Percentiles rank a stretch among this genome's conserved stretches.
phyloP scores from a whole-genome alignment of 2,113 vertebrate genomes.

The Rissa tridactyla region DNA sequence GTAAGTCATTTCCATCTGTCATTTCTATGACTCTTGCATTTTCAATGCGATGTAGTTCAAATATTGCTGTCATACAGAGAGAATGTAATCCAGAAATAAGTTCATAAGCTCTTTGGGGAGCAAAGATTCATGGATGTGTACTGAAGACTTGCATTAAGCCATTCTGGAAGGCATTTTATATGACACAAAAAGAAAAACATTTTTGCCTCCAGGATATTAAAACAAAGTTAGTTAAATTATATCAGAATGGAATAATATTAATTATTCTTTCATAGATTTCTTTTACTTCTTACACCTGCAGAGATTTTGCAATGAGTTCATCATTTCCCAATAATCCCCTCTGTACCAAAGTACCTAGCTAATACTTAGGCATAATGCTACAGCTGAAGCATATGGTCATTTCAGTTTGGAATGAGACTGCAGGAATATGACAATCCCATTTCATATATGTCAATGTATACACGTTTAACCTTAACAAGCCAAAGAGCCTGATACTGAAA shows the following conservation, averaged over 20 bases:
- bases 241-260: background rate
- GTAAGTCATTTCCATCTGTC: background rate
- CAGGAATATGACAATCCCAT: background rate
- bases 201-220: background rate
- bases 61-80: background rate
- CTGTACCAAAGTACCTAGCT: background rate
- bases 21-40: background rate
- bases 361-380: background rate
- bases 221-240: background rate
- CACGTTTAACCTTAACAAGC: background rate
- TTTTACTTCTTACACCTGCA: background rate
- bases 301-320: background rate
- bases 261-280: background rate
- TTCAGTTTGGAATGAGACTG: background rate
- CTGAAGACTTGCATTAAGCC: background rate
- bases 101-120: background rate
- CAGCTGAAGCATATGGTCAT: background rate
- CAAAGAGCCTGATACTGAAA: background rate
- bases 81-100: background rate
- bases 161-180: background rate
- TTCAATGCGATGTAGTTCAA: background rate
- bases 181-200: background rate
- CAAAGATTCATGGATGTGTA: background rate
- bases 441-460: background rate
- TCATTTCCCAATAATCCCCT: background rate